Evolutionary conservation across 2,888 invertebrate genomes (phyloP).

Genomic region (Drosophila mettleri): DNA sequence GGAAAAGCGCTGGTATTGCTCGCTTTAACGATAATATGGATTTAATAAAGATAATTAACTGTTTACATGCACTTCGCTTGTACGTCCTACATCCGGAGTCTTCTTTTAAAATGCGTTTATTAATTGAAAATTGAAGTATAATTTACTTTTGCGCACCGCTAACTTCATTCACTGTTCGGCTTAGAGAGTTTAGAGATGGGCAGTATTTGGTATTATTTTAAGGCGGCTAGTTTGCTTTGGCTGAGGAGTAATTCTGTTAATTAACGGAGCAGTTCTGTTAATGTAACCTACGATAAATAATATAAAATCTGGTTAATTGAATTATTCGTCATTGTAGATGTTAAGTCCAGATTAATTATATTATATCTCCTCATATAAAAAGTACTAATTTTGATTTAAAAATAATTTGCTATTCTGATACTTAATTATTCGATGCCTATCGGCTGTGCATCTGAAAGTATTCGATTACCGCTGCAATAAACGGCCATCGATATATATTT

Average conservation of each 20-base stretch:
- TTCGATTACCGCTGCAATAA: slow-evolving; percentile 15
- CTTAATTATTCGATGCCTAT: not conserved
- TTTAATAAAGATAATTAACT: slow-evolving; percentile 9
- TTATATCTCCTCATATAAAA: not conserved
- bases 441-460: not conserved
- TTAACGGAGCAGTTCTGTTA: slow-evolving; percentile 29
- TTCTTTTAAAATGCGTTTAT: slow-evolving; percentile 30
- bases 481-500: slow-evolving; percentile 22
- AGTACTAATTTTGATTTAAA: not conserved
- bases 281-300: not conserved
- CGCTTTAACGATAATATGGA: slow-evolving; percentile 13
- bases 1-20: slow-evolving; percentile 9
- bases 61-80: slow-evolving; percentile 10
- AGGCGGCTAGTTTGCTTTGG: not conserved
- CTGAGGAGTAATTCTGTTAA: slow-evolving; percentile 10
- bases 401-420: not conserved
- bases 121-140: slow-evolving; percentile 52
- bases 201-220: slow-evolving; percentile 18
- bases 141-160: slow-evolving; percentile 65
- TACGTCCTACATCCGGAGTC: slow-evolving; percentile 14
- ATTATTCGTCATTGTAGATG: not conserved
- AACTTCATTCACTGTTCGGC: slow-evolving; percentile 56
- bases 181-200: slow-evolving; percentile 39
- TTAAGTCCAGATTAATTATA: not conserved
- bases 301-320: not conserved